Evolutionary conservation across 2,113 vertebrate species (phyloP).

Genomic region (Rhodinocichla rosea): DNA sequence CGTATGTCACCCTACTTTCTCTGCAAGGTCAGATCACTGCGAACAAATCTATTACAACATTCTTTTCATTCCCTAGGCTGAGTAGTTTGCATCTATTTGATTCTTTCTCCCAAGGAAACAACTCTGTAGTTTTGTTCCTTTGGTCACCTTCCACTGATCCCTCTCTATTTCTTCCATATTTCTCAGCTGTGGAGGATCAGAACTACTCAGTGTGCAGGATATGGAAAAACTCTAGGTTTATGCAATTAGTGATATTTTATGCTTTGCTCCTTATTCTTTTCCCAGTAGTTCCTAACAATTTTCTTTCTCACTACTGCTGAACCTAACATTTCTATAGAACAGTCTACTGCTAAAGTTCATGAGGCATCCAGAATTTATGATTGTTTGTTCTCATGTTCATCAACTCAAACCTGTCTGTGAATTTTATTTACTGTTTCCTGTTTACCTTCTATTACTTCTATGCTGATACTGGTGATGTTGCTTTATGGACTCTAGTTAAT

Average conservation of each 20-base stretch:
- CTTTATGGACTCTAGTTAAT: not conserved
- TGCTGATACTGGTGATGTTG: not conserved
- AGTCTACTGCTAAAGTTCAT: not conserved
- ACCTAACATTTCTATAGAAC: not conserved
- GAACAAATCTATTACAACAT: not conserved
- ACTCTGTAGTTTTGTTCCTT: not conserved
- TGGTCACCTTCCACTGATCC: not conserved
- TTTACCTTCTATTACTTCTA: not conserved
- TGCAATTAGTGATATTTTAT: not conserved
- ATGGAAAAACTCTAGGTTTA: not conserved
- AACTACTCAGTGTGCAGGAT: not conserved
- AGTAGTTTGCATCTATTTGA: not conserved
- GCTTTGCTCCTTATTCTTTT: not conserved
- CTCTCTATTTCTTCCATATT: not conserved
- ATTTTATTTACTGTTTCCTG: not conserved
- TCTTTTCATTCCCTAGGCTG: not conserved
- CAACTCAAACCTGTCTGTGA: not conserved
- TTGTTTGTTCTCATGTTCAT: not conserved
- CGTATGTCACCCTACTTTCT: not conserved
- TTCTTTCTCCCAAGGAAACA: not conserved
- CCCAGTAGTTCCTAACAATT: not conserved
- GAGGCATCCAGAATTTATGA: not conserved
- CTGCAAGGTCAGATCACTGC: not conserved
- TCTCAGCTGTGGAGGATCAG: not conserved
- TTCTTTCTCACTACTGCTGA: not conserved